Conservation (phyloP, 2,888 invertebrate species). For the Cephus pulcher region DNA sequence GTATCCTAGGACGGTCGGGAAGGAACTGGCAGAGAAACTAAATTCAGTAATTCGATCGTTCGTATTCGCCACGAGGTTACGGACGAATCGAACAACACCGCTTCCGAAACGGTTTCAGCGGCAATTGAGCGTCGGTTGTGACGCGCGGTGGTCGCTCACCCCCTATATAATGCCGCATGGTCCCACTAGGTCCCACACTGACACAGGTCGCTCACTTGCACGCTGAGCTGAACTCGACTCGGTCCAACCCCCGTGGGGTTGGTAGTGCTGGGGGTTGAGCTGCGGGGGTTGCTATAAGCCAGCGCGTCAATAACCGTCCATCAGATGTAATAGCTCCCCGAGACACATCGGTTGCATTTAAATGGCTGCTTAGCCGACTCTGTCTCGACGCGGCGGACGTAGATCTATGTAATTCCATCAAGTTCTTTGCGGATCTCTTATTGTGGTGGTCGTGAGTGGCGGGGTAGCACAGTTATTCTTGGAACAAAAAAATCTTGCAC, state of each 20-base stretch:
- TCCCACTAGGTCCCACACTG: constrained; percentile 11
- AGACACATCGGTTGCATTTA: constrained; percentile 68
- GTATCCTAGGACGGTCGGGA: too few species aligned
- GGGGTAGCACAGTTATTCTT: background rate
- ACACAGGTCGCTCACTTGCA: constrained; percentile 26
- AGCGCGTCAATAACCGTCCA: constrained; percentile 67
- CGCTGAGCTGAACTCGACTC: constrained; percentile 30
- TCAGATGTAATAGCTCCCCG: constrained; percentile 67
- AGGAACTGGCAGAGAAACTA: constrained; percentile 13
- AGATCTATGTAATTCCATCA: constrained; percentile 68
- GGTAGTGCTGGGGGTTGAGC: constrained; percentile 17
- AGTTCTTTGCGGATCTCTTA: constrained; percentile 63
- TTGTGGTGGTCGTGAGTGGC: constrained; percentile 38
- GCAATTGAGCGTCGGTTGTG: constrained; percentile 30
- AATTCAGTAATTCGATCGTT: constrained; percentile 55
- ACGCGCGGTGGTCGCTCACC: constrained; percentile 32
- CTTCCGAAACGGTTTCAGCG: constrained; percentile 36
- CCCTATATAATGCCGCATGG: constrained; percentile 16
- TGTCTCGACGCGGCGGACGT: constrained; percentile 65
- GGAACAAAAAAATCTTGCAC: background rate
- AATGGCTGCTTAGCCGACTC: constrained; percentile 67
- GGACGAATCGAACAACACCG: constrained; percentile 27
- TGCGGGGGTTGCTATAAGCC: constrained; percentile 54
- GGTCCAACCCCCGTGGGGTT: constrained; percentile 31
- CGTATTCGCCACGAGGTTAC: constrained; percentile 52